Conservation (phyloP, 2,797 vertebrate genomes). For the Carcharodon carcharias region DNA sequence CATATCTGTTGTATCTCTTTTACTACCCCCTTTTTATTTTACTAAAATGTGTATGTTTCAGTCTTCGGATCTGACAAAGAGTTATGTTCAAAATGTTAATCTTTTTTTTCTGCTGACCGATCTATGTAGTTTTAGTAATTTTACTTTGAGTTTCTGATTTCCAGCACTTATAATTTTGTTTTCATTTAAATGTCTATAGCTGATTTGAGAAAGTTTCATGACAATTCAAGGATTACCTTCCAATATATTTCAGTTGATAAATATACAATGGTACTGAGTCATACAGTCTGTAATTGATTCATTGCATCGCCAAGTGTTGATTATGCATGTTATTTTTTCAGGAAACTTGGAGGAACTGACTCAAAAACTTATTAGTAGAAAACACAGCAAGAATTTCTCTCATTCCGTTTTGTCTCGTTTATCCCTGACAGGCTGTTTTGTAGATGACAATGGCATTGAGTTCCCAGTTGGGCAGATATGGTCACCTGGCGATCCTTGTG, state of each 20-base stretch:
- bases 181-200: background rate
- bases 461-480: constrained; percentile 71
- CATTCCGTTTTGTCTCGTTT: background rate
- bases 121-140: background rate
- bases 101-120: background rate
- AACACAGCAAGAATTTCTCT: background rate
- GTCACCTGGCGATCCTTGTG: constrained; percentile 72
- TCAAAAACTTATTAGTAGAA: background rate
- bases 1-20: background rate
- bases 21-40: background rate
- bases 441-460: constrained; percentile 65
- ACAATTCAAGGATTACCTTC: background rate
- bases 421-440: constrained; percentile 56
- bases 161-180: background rate
- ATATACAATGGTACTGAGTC: background rate
- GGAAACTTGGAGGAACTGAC: background rate
- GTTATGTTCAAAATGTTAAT: background rate
- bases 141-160: background rate
- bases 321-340: background rate
- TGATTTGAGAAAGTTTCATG: background rate
- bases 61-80: background rate
- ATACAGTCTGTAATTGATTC: background rate
- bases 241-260: background rate
- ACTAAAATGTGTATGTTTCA: background rate
- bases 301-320: background rate